Base-by-base conservation (phyloP, 2,888 invertebrate species). In the Noctua pronuba region DNA sequence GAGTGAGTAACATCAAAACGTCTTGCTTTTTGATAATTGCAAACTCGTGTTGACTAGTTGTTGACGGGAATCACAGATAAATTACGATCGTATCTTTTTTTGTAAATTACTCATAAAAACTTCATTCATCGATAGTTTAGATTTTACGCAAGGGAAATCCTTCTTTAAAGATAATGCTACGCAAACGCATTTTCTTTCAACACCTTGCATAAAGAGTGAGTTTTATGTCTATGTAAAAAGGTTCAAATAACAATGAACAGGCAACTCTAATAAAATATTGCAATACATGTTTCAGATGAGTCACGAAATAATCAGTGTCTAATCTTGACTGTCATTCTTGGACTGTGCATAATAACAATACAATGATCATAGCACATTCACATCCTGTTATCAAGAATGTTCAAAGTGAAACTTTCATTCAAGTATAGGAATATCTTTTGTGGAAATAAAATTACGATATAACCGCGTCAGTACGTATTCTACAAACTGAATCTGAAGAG, bases 221-320 rank as follows among this genome's bases (percentile, higher is more conserved):
- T 67, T 52, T 58, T 60, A 60, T 65, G 31, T 60, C 35, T 60
- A 66, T n/a, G 49, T 8, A 18, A 66, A 41, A 66, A 62, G 60
- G 68, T 76, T 70, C 46, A 82, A 49, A 82, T 82, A 69, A 49
- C 55, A 65, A 38, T 49, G 64, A 77, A 31, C 58, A 58, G 46
- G 65, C 35, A 46, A 66, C 18, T 38, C 16, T n/a, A 31, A 24
- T n/a, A 41, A 31, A 10, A 55, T 35, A 7, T 41, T 58, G 46
- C 64, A 67, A 67, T 79, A 1, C 35, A 35, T 24, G 16, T 68
- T 58, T 65, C n/a, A 41, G 35, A 65, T 55, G 81, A 55, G 35
- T 85, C 75, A 80, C 44, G 16, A 35, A 58, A 52, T 65, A 72
- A 65, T 84, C 16, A 80, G n/a, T 62, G 35, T 28, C 11, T 69